phyloP scores from a whole-genome alignment of 2,113 vertebrate genomes.

The Paratilapia polleni region DNA sequence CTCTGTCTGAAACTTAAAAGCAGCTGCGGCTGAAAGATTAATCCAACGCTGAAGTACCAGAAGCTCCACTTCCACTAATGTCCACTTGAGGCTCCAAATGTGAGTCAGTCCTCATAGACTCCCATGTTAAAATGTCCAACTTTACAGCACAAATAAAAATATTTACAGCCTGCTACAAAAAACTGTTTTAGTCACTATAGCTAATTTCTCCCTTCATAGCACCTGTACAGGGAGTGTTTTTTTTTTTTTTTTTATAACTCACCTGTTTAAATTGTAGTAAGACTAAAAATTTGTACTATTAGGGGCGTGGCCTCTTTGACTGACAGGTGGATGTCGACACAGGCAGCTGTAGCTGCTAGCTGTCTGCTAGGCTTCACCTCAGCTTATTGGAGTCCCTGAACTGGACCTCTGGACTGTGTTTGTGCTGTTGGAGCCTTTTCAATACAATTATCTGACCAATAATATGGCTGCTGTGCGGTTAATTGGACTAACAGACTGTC shows the following conservation, averaged over 20 bases:
- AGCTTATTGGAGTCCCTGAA: no score
- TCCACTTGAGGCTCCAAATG: neutral
- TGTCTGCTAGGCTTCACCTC: no score
- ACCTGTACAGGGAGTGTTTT: no score
- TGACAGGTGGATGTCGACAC: neutral
- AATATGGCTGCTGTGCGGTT: no score
- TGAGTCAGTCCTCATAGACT: neutral
- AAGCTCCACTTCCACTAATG: neutral
- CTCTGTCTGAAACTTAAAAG: neutral
- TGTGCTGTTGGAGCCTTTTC: no score
- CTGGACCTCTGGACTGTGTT: no score
- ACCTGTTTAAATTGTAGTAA: neutral
- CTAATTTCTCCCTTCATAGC: no score
- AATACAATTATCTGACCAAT: no score
- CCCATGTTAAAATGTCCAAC: neutral
- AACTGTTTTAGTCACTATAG: no score
- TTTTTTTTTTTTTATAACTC: no score
- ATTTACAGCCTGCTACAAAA: neutral
- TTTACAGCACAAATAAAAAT: neutral
- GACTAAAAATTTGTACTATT: neutral
- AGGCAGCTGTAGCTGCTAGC: no score
- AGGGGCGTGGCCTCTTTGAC: neutral
- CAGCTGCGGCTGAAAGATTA: neutral
- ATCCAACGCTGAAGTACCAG: neutral
- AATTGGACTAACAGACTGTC: no score